A percentile compares a stretch with the other conserved stretches of the same genome.
Evolutionary conservation across 2,797 vertebrate species (phyloP).

Genomic region (Ciconia nigra): DNA sequence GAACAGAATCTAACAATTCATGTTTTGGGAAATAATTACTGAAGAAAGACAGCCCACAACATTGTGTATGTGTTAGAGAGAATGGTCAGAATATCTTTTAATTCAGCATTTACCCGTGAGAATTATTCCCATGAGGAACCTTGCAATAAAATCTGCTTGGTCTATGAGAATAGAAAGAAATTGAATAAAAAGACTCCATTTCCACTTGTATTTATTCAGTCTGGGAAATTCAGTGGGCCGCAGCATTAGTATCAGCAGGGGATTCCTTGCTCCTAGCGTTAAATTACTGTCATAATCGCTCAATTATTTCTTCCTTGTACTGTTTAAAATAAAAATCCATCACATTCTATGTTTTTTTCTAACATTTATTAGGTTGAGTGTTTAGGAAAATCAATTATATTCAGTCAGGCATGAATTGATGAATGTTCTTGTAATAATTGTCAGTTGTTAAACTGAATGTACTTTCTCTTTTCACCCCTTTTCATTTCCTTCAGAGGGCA

Average conservation of each 20-base stretch:
- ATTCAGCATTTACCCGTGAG: constrained; percentile 78
- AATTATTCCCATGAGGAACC: constrained; percentile 79
- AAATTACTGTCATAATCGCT: constrained; percentile 90
- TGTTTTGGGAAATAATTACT: constrained; percentile 43
- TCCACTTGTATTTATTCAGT: constrained; percentile 84
- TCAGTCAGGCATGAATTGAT: constrained; percentile 85
- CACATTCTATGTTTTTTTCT: constrained; percentile 80
- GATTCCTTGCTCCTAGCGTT: constrained; percentile 86
- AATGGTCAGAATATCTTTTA: constrained; percentile 74
- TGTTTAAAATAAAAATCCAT: constrained; percentile 89
- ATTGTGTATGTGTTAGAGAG: constrained; percentile 58
- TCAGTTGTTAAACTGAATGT: constrained; percentile 83
- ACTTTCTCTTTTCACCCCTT: constrained; percentile 77
- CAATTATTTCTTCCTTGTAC: constrained; percentile 89
- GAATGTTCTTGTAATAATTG: constrained; percentile 87
- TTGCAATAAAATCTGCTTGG: constrained; percentile 79
- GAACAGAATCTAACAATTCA: constrained; percentile 30
- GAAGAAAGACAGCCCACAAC: constrained; percentile 60
- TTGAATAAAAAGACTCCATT: constrained; percentile 86
- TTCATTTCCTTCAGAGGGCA: constrained; percentile 86
- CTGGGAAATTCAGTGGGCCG: constrained; percentile 85
- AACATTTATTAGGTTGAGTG: constrained; percentile 87
- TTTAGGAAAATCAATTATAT: constrained; percentile 88
- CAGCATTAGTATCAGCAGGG: constrained; percentile 84
- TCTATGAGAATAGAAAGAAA: constrained; percentile 82